These are phyloP conservation scores for Ciconia nigra DNA, from an alignment of 2,797 vertebrate species.

Conservation along the genomic window DNA sequence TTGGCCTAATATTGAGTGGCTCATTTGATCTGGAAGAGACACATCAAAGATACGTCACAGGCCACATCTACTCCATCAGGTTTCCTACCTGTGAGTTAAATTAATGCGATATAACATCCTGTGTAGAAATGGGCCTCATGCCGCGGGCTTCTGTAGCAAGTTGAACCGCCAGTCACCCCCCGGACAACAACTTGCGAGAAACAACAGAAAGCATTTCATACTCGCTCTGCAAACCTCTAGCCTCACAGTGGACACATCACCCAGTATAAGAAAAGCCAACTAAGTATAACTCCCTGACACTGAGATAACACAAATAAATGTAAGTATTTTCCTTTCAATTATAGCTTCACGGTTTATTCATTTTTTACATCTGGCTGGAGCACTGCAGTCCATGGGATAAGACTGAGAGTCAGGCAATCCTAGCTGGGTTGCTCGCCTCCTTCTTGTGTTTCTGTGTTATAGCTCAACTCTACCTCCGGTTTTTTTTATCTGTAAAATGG, in stretches of 20 bases:
- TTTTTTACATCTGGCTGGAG: not conserved
- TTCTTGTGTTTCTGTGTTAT: not conserved
- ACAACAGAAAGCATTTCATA: not conserved
- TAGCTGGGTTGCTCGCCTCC: not conserved
- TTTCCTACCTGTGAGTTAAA: not conserved
- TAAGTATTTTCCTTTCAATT: not conserved
- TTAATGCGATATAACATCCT: not conserved
- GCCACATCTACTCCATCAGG: not conserved
- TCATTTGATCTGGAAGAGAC: not conserved
- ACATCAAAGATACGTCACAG: not conserved
- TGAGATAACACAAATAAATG: not conserved
- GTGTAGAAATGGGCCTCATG: not conserved
- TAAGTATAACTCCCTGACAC: not conserved
- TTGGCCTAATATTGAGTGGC: not conserved
- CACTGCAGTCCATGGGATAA: not conserved
- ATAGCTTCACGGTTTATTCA: not conserved
- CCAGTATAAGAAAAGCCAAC: not conserved
- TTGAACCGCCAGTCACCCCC: not conserved
- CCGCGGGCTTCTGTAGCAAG: not conserved
- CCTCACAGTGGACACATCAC: not conserved
- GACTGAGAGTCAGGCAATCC: not conserved
- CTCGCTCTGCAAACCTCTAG: not conserved
- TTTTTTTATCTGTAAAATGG: not conserved
- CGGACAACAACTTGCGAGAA: not conserved
- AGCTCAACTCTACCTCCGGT: not conserved